Evolutionary conservation across 2,888 invertebrate species (phyloP).

Genomic region (Mesopsocus fuscifrons): DNA sequence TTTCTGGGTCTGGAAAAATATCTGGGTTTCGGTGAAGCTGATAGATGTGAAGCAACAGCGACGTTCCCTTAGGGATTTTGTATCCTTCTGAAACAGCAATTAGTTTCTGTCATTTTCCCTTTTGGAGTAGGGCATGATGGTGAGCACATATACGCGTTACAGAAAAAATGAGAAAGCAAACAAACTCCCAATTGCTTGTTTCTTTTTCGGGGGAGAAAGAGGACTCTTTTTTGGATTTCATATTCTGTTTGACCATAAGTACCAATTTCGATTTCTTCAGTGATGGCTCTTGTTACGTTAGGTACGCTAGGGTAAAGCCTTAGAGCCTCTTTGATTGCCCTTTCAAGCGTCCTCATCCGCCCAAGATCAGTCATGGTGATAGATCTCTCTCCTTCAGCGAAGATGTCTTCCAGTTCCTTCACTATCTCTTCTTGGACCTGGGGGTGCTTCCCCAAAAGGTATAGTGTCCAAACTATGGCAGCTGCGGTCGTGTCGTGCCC

Average conservation of each 20-base stretch:
- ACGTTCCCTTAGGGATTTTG: slow-evolving; percentile 28
- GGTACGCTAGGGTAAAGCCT: slow-evolving; percentile 35
- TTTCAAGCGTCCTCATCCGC: slow-evolving; percentile 33
- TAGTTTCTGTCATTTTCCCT: background rate
- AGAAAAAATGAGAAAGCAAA: too few relatives aligned
- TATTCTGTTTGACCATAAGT: slow-evolving; percentile 9
- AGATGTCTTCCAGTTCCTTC: slow-evolving; percentile 24
- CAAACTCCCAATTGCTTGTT: too few relatives aligned
- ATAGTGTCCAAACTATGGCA: slow-evolving; percentile 31
- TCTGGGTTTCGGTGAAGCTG: slow-evolving; percentile 29
- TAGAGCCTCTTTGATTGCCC: slow-evolving; percentile 37
- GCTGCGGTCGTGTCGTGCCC: slow-evolving; percentile 33
- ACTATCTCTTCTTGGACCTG: slow-evolving; percentile 28
- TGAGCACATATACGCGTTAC: too few relatives aligned
- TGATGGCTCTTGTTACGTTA: slow-evolving; percentile 28
- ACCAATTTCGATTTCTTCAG: slow-evolving; percentile 31
- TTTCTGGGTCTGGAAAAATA: slow-evolving; percentile 21
- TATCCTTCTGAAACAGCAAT: slow-evolving; percentile 24
- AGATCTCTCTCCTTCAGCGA: slow-evolving; percentile 14
- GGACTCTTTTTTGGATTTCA: slow-evolving; percentile 4
- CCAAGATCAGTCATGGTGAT: slow-evolving; percentile 30
- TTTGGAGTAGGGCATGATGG: too few relatives aligned
- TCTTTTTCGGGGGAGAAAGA: too few relatives aligned
- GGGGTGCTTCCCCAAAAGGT: slow-evolving; percentile 30
- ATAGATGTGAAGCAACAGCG: slow-evolving; percentile 26